Base-by-base conservation (phyloP, 2,888 invertebrate genomes). In the Sericinus montela region DNA sequence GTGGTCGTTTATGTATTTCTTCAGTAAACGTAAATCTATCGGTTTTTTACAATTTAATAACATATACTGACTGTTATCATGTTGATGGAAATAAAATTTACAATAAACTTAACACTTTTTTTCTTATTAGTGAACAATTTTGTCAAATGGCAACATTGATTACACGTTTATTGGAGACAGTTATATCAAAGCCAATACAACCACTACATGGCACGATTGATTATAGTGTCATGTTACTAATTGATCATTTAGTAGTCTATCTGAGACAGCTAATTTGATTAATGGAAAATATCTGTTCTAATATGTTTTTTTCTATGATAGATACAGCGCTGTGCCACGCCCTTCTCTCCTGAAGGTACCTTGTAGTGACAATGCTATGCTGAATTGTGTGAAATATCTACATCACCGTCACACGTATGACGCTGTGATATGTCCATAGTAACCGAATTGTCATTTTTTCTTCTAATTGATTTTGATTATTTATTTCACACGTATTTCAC, bases 31-130 rank as follows among this genome's bases (percentile, higher is more conserved):
- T 38, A 37, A 14, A 37, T 41, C 5, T 39, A 28, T 37, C 30
- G 38, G 14, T 7, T 65, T 66, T 69, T 58, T 65, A 71, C 59
- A 60, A 64, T 56, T 19, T 3, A 19, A 60, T 57, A 61, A 62
- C 65, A 58, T 52, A 55, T 57, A 62, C 55, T 65, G 55, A 67
- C 72, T 74, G 70, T 78, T 77, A 73, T 67, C 58, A 64, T 65
- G 63, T 77, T 82, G 80, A 80, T 81, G 67, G 65, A 73, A 81
- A 80, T 80, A 77, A 80, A 63, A 50, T 48, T 51, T 41, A 45
- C 37, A 25, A 37, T 16, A 10, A 9, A 19, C 19, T 2, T 16
- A 1, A 25, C 25, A 23, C 25, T 0, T 25, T 35, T 13, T 32
- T 32, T 32, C 14, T 15, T 8, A 35, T 3, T 35, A 6, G 11